Percentiles rank a stretch among this genome's conserved stretches.
Evolutionary conservation across 1,140 invertebrate genomes (phyloP).

Genomic region (Ceratoteleas bidentatus): DNA sequence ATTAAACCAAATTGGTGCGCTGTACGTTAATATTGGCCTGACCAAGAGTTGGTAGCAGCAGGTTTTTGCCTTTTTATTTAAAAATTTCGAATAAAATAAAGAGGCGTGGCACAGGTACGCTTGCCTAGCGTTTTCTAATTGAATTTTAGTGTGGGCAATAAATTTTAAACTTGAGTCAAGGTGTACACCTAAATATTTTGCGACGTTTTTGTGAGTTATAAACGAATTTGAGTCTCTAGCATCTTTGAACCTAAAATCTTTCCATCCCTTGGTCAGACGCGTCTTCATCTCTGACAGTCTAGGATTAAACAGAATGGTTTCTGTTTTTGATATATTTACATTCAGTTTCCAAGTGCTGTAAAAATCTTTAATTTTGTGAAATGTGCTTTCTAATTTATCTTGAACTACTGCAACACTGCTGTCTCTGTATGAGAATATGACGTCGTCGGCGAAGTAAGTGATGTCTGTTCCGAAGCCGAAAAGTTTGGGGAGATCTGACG

Average conservation of each 20-base stretch:
- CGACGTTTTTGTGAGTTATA: too few relatives aligned
- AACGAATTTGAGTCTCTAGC: too few relatives aligned
- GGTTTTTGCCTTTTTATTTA: constrained; percentile 4
- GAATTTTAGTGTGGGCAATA: not conserved
- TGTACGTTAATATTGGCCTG: constrained; percentile 39
- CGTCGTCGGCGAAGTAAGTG: constrained; percentile 48
- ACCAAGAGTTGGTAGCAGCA: constrained; percentile 29
- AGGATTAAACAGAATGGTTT: not conserved
- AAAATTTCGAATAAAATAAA: constrained; percentile 7
- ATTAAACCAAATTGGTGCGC: constrained; percentile 32
- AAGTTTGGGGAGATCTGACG: not conserved
- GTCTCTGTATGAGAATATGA: constrained; percentile 21
- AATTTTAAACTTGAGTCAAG: too few relatives aligned
- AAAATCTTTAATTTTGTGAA: constrained; percentile 11
- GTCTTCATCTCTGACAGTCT: too few relatives aligned
- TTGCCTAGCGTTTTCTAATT: not conserved
- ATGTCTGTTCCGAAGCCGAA: not conserved
- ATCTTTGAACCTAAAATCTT: too few relatives aligned
- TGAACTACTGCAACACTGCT: constrained; percentile 5
- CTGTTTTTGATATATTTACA: not conserved
- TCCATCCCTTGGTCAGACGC: too few relatives aligned
- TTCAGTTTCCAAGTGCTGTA: not conserved
- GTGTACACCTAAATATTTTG: too few relatives aligned
- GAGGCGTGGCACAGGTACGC: not conserved
- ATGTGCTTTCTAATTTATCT: not conserved